Conservation (phyloP, 2,797 vertebrate genomes). For the Anisognathus igniventris region DNA sequence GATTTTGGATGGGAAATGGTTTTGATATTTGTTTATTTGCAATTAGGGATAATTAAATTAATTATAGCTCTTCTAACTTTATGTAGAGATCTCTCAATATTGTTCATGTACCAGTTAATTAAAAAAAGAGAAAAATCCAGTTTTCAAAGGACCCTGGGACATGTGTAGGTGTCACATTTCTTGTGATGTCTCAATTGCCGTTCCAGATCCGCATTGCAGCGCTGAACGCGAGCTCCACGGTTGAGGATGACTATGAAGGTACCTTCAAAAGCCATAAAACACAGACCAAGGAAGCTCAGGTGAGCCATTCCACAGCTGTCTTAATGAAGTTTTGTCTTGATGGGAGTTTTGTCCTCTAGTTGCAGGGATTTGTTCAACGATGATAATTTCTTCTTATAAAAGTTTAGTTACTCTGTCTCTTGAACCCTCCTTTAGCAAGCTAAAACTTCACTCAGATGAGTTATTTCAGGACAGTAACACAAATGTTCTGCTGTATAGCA, state of each 20-base stretch:
- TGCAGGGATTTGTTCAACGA: background rate
- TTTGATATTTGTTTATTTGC: background rate
- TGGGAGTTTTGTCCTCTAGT: background rate
- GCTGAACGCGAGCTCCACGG: conserved; percentile 87
- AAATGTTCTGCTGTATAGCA: background rate
- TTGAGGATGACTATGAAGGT: conserved; percentile 90
- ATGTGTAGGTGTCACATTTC: background rate
- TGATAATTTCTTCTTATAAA: background rate
- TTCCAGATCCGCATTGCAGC: conserved; percentile 94
- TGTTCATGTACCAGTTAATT: background rate
- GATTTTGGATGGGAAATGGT: background rate
- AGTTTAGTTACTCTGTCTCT: background rate
- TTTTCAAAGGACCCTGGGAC: background rate
- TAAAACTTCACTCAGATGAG: background rate
- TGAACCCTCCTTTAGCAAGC: background rate
- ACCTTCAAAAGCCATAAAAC: conserved; percentile 88
- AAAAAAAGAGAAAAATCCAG: background rate
- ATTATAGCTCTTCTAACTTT: background rate
- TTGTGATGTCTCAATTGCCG: fast-evolving
- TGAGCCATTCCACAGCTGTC: conserved; percentile 18
- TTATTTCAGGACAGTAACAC: background rate
- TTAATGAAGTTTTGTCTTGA: background rate
- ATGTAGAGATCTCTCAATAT: background rate
- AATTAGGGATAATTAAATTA: background rate
- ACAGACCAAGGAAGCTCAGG: conserved; percentile 97